Base-by-base conservation (phyloP, 2,113 vertebrate species). In the Ardeotis arabs region DNA sequence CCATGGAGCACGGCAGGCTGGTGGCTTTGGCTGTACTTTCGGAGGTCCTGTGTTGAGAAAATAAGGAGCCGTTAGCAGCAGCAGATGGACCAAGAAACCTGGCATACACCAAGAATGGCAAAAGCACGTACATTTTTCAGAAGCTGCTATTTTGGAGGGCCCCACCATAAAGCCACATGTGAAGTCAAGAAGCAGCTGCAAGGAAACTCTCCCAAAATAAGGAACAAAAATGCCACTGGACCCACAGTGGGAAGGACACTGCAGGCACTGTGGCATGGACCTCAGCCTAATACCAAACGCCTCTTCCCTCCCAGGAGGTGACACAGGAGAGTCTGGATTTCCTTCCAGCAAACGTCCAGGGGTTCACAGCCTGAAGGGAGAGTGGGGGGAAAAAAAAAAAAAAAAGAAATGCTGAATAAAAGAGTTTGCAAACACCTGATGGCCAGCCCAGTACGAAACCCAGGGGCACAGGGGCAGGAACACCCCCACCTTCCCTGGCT, bases 81-180 rank as follows among this genome's bases (percentile, higher is more conserved):
- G 79, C 1, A 44, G 31, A 14, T 2, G 17, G 37, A n/a, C 19
- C 25, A 19, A 29, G 33, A 13, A 15, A 77, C 45, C 33, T 86
- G 29, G 17, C 17, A 44, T 13, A 50, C 6, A 24, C 12, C 41
- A 55, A 84, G 49, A 47, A 68, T 0, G 31, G 37, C 50, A 75
- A 69, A 84, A 58, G 25, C 21, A 21, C 3, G 0, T 3, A 3
- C 9, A 8, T 16, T 59, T 50, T 13, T 64, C 14, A 3, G 50
- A 75, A 89, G 66, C 69, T 75, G 73, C 55, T 24, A 1, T 27
- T 89, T 22, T 15, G 8, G 53, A 68, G 41, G 45, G 5, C 4
- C n/a, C 16, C 47, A 13, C 28, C 5, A 2, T 5, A 23, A 45
- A 89, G 9, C 28, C 52, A 27, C 33, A 8, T 0, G 0, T 4